Evolutionary conservation across 2,888 invertebrate genomes (phyloP).

Genomic region (Leptinotarsa tumamoca): DNA sequence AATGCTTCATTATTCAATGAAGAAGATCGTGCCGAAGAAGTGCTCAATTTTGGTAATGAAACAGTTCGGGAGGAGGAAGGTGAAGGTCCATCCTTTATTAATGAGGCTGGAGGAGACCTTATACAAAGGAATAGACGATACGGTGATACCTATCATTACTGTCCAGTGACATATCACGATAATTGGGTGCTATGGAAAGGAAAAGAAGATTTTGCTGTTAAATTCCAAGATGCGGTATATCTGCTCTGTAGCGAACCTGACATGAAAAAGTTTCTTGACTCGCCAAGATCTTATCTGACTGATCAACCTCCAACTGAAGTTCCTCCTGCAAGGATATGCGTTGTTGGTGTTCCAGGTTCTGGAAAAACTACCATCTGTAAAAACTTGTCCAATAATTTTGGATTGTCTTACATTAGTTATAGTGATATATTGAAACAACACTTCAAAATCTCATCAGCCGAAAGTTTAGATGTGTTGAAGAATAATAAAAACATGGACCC

Average conservation of each 20-base stretch:
- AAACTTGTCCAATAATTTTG: conserved; percentile 70
- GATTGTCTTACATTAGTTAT: conserved; percentile 70
- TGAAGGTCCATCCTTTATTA: conserved; percentile 59
- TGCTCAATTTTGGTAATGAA: conserved; percentile 67
- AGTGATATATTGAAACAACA: conserved; percentile 53
- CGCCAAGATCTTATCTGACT: conserved; percentile 68
- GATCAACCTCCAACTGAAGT: conserved; percentile 53
- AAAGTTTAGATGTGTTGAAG: conserved; percentile 42
- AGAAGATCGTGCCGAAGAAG: conserved; percentile 67
- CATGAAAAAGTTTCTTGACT: conserved; percentile 67
- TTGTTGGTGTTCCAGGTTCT: conserved; percentile 70
- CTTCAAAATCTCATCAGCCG: conserved; percentile 36
- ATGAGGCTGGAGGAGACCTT: conserved; percentile 35
- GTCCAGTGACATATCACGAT: conserved; percentile 72
- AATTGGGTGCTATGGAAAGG: conserved; percentile 73
- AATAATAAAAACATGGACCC: conserved; percentile 30
- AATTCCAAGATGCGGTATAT: conserved; percentile 70
- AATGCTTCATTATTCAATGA: conserved; percentile 66
- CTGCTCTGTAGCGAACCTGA: conserved; percentile 69
- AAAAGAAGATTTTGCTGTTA: conserved; percentile 69
- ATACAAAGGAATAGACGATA: conserved; percentile 58
- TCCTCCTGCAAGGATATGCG: conserved; percentile 70
- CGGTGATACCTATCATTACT: conserved; percentile 73
- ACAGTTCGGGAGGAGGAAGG: conserved; percentile 63
- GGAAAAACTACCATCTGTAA: conserved; percentile 70